Evolutionary conservation across 2,113 vertebrate genomes (phyloP).

Genomic region (Labeo rohita): DNA sequence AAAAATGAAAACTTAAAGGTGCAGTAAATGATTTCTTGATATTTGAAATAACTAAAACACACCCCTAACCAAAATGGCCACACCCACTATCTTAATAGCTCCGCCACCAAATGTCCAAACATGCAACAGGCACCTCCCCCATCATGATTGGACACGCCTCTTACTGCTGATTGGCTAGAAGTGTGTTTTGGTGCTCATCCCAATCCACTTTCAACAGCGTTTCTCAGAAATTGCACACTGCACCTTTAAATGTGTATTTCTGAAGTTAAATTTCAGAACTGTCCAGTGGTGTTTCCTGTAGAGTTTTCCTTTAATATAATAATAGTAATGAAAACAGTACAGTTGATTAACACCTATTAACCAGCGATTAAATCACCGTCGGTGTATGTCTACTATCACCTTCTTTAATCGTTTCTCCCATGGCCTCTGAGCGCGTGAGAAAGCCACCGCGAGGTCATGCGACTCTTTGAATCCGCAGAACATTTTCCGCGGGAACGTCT

Average conservation of each 20-base stretch:
- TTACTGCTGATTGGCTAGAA: background rate
- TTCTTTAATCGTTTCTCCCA: constrained; percentile 83
- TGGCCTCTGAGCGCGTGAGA: constrained; percentile 81
- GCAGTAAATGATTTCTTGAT: background rate
- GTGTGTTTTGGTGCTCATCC: background rate
- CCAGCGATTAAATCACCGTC: background rate
- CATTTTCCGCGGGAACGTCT: constrained; percentile 79
- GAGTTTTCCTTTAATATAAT: background rate
- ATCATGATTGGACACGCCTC: background rate
- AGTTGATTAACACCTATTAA: background rate
- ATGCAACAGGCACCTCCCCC: background rate
- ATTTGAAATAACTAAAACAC: no score
- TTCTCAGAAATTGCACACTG: background rate
- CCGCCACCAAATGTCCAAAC: background rate
- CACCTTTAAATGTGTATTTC: background rate
- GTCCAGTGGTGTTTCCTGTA: background rate
- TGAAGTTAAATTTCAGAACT: background rate
- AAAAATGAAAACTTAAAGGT: background rate
- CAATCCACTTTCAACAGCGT: background rate
- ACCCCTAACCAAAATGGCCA: no score
- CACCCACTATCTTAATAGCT: no score
- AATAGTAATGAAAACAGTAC: background rate
- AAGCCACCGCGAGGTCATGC: constrained; percentile 73
- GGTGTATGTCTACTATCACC: constrained; percentile 59
- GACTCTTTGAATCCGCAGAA: constrained; percentile 84